These are phyloP conservation scores for Sinosuthora webbiana DNA, from an alignment of 2,113 vertebrate genomes.

Conservation along the genomic window DNA sequence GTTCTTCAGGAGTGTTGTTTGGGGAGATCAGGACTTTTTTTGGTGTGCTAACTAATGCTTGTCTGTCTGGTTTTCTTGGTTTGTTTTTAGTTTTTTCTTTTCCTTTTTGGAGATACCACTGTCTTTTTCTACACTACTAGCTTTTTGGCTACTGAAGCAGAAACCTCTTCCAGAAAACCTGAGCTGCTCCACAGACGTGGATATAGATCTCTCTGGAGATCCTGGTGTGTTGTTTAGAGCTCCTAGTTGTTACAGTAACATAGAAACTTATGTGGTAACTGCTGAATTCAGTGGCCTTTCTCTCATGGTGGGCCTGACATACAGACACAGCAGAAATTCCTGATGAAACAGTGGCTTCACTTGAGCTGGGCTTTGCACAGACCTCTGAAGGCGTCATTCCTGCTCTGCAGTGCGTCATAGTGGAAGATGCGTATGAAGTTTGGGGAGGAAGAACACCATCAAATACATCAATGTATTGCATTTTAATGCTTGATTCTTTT, in stretches of 20 bases:
- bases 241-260: neutral
- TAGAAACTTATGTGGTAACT: rapidly evolving
- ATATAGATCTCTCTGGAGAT: neutral
- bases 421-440: neutral
- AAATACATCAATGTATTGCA: no score
- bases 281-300: neutral
- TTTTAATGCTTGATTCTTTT: neutral
- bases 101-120: neutral
- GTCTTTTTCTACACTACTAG: neutral
- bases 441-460: neutral
- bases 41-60: neutral
- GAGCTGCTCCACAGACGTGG: neutral
- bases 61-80: neutral
- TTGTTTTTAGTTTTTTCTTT: no score
- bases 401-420: neutral
- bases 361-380: neutral
- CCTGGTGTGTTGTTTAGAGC: rapidly evolving
- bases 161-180: neutral
- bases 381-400: neutral
- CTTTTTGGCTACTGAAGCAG: neutral
- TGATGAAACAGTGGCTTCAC: neutral
- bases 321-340: neutral
- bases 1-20: neutral
- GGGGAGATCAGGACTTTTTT: neutral
- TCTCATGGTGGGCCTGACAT: neutral